Evolutionary conservation across 2,113 vertebrate genomes (phyloP), one percentile per base, ranked within the genome.

Genomic region (Microtus ochrogaster): DNA sequence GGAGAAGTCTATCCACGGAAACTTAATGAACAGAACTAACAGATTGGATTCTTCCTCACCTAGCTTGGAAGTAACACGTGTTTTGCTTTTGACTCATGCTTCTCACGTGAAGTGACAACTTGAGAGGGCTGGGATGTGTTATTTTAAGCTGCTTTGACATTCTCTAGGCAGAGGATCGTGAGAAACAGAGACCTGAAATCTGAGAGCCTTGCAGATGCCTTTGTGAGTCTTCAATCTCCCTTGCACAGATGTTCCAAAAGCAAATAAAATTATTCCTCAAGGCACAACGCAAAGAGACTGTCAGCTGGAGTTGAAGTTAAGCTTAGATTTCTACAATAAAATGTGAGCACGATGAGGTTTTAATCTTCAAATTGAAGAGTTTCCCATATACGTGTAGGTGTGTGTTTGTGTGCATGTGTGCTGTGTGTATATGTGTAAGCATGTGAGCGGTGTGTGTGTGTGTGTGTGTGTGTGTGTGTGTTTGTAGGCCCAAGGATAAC

Each of bases 81-180:
- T 84, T 96, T 96, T 91, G 81, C 70, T 79, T 95, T 93, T 96
- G 91, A 85, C 76, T 96, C 66, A 22, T 73, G 16, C 44, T 89
- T 89, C 58, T 92, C 65, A 76, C 24, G 14, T 70, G 72, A 95
- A 87, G 94, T 92, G 95, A 96, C 76, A 93, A 1, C 90, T 81
- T 86, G 90, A 90, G 95, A 89, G 36, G 49, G 66, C 47, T 92
- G 85, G 84, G 73, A 55, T 52, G 44, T 44, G 93, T 89, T 95
- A 91, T 97, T 96, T 97, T 96, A 90, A 82, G 90, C 61, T 92
- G 72, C 52, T 96, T 47, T 97, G 94, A 94, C 90, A 94, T 94
- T 96, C 70, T 72, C 4, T 55, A 87, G 47, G 79, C 68, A 89
- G 28, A 95, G n/a, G 33, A 26, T 86, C 91, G 84, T 96, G 47